Evolutionary conservation across 2,888 invertebrate genomes (phyloP).

Genomic region (Adelphocoris suturalis): DNA sequence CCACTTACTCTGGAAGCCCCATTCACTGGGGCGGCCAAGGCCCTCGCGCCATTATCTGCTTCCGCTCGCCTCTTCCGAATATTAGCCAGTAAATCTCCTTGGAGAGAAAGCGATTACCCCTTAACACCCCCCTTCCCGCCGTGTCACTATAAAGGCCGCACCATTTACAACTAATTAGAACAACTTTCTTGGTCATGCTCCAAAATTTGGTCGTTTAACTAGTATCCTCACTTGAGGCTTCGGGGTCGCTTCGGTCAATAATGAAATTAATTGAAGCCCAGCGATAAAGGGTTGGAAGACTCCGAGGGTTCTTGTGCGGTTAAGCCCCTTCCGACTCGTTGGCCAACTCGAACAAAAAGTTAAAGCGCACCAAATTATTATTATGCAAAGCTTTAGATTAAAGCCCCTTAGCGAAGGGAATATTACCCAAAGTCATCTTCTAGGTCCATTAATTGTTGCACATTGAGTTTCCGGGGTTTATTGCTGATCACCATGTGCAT

Average conservation of each 20-base stretch:
- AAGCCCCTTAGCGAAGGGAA: not conserved
- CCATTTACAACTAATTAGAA: constrained; percentile 52
- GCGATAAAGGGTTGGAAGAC: constrained; percentile 25
- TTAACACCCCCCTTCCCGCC: not conserved
- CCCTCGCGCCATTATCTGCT: constrained; percentile 49
- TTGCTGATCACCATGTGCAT: not conserved
- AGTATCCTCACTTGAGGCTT: constrained; percentile 36
- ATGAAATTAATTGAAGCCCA: constrained; percentile 47
- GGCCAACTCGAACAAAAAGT: constrained; percentile 36
- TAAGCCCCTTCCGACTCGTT: constrained; percentile 16
- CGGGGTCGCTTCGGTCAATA: not conserved
- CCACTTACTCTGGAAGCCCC: not conserved
- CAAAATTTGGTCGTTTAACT: constrained; percentile 43
- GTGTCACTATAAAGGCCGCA: not conserved
- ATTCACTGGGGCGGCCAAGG: constrained; percentile 2
- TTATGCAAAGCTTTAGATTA: not conserved
- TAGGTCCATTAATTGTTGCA: constrained; percentile 4
- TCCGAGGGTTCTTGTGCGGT: constrained; percentile 28
- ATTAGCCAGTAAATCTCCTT: constrained; percentile 56
- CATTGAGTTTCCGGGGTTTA: constrained; percentile 27
- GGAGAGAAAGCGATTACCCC: constrained; percentile 39
- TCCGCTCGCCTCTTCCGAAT: constrained; percentile 40
- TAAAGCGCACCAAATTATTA: constrained; percentile 7
- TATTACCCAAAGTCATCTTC: not conserved
- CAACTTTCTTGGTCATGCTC: constrained; percentile 40